Conservation (phyloP, 1,140 invertebrate genomes). For the Pseudachorutes palmiensis region DNA sequence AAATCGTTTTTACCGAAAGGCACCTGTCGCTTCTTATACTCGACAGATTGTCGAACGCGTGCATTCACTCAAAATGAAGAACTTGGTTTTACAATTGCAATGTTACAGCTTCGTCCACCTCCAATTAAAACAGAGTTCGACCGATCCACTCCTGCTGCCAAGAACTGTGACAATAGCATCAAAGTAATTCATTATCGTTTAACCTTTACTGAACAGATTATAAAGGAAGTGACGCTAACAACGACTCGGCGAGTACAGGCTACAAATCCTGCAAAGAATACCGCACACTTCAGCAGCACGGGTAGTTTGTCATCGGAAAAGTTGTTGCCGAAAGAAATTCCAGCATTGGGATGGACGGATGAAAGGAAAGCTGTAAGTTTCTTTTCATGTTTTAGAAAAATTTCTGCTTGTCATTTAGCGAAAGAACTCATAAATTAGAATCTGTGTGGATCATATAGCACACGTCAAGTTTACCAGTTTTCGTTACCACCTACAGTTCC, state of each 20-base stretch:
- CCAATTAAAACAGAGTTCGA: not conserved
- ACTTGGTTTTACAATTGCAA: not conserved
- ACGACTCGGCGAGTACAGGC: not conserved
- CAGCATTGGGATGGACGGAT: conserved; percentile 32
- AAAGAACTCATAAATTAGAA: not conserved
- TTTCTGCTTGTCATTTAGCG: not conserved
- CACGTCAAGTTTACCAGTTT: not conserved
- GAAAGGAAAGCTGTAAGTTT: conserved; percentile 37
- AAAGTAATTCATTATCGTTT: conserved; percentile 6
- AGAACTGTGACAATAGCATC: not conserved
- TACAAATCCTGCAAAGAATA: not conserved
- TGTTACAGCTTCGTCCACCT: not conserved
- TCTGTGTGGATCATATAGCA: not conserved
- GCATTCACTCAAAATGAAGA: no score
- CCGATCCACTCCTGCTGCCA: conserved; percentile 2
- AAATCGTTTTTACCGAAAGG: not conserved
- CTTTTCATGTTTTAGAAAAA: no score
- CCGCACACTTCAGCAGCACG: conserved; percentile 10
- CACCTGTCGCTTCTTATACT: not conserved
- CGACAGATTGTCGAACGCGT: no score
- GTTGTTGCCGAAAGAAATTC: not conserved
- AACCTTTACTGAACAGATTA: conserved; percentile 33
- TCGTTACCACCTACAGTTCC: not conserved
- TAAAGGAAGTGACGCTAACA: conserved; percentile 31
- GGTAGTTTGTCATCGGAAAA: not conserved